Percentiles rank a stretch among this genome's conserved stretches.
Conservation (phyloP, 1,140 invertebrate species). For the Psilanteris sp. region DNA sequence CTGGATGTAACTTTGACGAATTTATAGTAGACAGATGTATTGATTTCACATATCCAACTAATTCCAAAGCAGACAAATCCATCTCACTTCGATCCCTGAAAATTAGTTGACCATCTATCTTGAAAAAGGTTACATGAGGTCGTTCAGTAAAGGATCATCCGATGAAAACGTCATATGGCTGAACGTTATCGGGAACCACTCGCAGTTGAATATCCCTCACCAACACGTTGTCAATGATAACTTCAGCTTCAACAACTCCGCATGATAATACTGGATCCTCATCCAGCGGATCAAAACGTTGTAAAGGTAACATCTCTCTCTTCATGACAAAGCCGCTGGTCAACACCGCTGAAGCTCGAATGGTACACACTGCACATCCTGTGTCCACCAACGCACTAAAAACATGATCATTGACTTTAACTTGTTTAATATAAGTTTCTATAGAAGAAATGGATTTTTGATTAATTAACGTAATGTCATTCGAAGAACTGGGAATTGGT, state of each 20-base stretch:
- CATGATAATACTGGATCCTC: no score
- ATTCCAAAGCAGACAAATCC: no score
- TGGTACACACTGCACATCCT: conserved; percentile 4
- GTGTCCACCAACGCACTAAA: conserved; percentile 2
- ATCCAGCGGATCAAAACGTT: not conserved
- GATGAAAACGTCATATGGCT: not conserved
- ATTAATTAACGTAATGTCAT: no score
- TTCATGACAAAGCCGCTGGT: not conserved
- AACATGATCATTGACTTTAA: not conserved
- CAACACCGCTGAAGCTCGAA: conserved; percentile 1
- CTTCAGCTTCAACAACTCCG: no score
- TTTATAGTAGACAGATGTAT: no score
- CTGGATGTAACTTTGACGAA: no score
- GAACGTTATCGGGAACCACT: no score
- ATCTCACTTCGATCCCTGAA: not conserved
- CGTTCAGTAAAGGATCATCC: not conserved
- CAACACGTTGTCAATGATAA: no score
- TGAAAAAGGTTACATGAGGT: not conserved
- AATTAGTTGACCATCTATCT: not conserved
- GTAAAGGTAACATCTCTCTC: not conserved
- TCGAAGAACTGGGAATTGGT: no score
- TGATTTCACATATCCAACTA: no score
- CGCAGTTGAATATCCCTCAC: no score
- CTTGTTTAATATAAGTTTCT: not conserved
- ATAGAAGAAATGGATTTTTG: no score